phyloP scores from a whole-genome alignment of 2,888 invertebrate species.

The Syrphus vitripennis region DNA sequence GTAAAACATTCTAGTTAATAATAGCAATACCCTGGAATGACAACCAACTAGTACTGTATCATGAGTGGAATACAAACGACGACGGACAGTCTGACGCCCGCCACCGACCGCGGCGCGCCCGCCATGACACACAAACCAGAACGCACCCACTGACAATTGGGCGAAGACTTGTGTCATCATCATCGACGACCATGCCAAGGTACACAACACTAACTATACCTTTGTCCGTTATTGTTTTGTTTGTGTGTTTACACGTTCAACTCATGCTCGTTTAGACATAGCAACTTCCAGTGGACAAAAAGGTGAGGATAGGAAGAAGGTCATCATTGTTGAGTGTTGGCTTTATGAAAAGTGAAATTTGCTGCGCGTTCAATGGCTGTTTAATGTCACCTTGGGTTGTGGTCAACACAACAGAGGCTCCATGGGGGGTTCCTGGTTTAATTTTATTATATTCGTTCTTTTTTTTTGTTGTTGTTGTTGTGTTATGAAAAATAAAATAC shows the following conservation, averaged over 20 bases:
- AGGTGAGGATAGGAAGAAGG: slow-evolving; percentile 26
- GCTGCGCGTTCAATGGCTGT: slow-evolving; percentile 65
- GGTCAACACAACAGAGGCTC: slow-evolving; percentile 44
- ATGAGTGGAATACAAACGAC: background rate
- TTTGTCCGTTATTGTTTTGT: slow-evolving; percentile 29
- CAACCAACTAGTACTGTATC: background rate
- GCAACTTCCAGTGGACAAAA: background rate
- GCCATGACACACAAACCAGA: slow-evolving; percentile 37
- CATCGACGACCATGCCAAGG: background rate
- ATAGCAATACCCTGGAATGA: slow-evolving; percentile 26
- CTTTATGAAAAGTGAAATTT: slow-evolving; percentile 57
- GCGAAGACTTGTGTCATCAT: slow-evolving; percentile 52
- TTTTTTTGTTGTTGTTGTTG: background rate
- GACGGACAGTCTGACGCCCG: background rate
- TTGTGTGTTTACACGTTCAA: slow-evolving; percentile 34
- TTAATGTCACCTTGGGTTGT: slow-evolving; percentile 66
- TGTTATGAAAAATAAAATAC: background rate
- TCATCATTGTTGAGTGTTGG: slow-evolving; percentile 33
- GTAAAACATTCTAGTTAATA: slow-evolving; percentile 62
- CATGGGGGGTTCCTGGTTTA: slow-evolving; percentile 22
- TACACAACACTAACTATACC: slow-evolving; percentile 12
- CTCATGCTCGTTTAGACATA: slow-evolving; percentile 29
- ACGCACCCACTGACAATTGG: slow-evolving; percentile 49
- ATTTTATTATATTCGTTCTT: slow-evolving; percentile 22
- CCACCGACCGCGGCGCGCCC: background rate